These are phyloP conservation scores for Cromileptes altivelis DNA, from an alignment of 2,113 vertebrate genomes.

Conservation along the genomic window DNA sequence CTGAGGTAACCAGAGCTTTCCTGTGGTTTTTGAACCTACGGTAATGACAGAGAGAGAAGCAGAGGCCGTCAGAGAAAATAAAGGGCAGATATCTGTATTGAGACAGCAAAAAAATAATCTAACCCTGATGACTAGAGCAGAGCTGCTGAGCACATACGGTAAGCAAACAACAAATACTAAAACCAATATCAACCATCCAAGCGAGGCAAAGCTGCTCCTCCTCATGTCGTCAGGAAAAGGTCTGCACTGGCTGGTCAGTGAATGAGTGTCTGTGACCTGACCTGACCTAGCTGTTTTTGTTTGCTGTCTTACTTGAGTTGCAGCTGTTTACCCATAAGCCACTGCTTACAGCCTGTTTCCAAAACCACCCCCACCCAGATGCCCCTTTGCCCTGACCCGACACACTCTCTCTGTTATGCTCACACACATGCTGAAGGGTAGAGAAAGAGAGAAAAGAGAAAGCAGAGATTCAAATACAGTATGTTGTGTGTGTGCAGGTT, in stretches of 20 bases:
- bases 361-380: conserved; percentile 27
- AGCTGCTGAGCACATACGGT: conserved; percentile 23
- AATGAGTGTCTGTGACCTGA: conserved; percentile 51
- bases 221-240: conserved; percentile 80
- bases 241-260: conserved; percentile 21
- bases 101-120: conserved; percentile 14
- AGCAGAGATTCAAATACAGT: not conserved
- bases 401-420: conserved; percentile 22
- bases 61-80: conserved; percentile 18
- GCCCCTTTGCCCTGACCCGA: conserved; percentile 26
- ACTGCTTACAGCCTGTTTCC: conserved; percentile 54
- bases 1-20: conserved; percentile 91
- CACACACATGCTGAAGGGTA: conserved; percentile 6
- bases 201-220: conserved; percentile 85
- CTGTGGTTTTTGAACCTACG: conserved; percentile 93
- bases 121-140: not conserved
- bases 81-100: conserved; percentile 21
- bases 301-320: conserved; percentile 66
- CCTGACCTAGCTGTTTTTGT: conserved; percentile 66
- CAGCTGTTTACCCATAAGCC: conserved; percentile 80
- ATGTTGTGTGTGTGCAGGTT: not conserved
- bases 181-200: conserved; percentile 81
- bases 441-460: not conserved
- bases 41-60: conserved; percentile 13
- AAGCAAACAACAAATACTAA: conserved; percentile 56